Evolutionary conservation across 2,113 vertebrate species (phyloP).

Genomic region (Corapipo altera): DNA sequence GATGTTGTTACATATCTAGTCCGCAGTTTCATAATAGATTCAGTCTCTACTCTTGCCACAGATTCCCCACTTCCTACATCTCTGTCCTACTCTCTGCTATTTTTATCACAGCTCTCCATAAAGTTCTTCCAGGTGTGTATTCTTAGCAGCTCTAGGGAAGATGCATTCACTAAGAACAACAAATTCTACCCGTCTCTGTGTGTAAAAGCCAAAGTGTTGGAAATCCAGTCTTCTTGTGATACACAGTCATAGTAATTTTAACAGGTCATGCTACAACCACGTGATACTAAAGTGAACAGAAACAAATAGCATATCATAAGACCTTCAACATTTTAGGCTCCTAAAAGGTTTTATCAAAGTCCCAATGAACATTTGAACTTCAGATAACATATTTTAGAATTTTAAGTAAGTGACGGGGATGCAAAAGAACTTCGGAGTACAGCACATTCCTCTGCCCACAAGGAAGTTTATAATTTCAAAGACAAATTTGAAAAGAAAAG

Average conservation of each 20-base stretch:
- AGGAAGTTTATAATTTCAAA: not conserved
- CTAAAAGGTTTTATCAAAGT: not conserved
- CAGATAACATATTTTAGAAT: not conserved
- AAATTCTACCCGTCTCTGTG: not conserved
- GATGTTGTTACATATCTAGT: not conserved
- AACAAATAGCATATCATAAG: not conserved
- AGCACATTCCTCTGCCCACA: not conserved
- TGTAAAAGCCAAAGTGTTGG: not conserved
- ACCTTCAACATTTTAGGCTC: not conserved
- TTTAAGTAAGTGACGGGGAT: not conserved
- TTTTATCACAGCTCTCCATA: not conserved
- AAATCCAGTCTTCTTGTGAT: not conserved
- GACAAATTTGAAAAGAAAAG: not conserved
- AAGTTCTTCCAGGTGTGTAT: not conserved
- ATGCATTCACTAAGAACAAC: not conserved
- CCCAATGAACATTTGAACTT: not conserved
- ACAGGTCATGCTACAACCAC: not conserved
- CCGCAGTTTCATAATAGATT: not conserved
- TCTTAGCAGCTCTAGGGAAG: not conserved
- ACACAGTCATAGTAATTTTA: not conserved
- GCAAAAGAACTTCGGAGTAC: not conserved
- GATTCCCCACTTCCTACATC: not conserved
- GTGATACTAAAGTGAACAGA: not conserved
- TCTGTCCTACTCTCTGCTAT: not conserved
- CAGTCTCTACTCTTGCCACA: not conserved